Evolutionary conservation across 2,113 vertebrate species (phyloP), one percentile per base, ranked within the genome.

Genomic region (Falcunculus frontatus): DNA sequence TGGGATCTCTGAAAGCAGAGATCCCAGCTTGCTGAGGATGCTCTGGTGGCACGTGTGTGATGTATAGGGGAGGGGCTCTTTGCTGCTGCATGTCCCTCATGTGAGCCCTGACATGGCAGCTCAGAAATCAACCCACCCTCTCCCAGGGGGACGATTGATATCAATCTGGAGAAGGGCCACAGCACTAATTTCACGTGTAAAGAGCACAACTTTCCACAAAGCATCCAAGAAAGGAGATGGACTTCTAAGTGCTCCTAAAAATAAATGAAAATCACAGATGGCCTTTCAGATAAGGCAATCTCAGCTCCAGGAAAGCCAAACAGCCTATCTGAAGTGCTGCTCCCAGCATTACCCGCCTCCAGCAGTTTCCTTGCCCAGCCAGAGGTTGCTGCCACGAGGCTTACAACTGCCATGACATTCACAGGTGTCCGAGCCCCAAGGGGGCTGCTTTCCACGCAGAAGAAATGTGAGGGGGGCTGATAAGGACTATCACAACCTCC

Each of bases 161-260:
- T 72, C 44, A 52, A 10, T 21, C 63, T 95, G 94, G 93, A 92
- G 57, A 92, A 82, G n/a, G 30, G 87, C 91, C 87, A 95, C 37
- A 33, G 70, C 62, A 33, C 59, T 87, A 20, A 87, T 76, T 89
- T 30, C 76, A 68, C 6, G 14, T 72, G 57, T 73, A 87, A 92
- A 90, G 93, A 94, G 84, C 80, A 87, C 52, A 78, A 67, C 39
- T 93, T 96, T 96, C 90, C 94, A 92, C 73, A 95, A 89, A 84
- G 83, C 64, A 78, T 92, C 94, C 83, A 74, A 95, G 93, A 95
- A 96, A 90, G 95, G 94, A 95, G 93, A 96, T 91, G 91, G 84
- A 64, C 94, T 91, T 68, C 47, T 78, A 89, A 94, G 84, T 60
- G 87, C 76, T 91, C 82, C 89, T 94, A 95, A 97, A 97, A 96